phyloP scores from a whole-genome alignment of 2,888 invertebrate species.

The Catocala nupta region DNA sequence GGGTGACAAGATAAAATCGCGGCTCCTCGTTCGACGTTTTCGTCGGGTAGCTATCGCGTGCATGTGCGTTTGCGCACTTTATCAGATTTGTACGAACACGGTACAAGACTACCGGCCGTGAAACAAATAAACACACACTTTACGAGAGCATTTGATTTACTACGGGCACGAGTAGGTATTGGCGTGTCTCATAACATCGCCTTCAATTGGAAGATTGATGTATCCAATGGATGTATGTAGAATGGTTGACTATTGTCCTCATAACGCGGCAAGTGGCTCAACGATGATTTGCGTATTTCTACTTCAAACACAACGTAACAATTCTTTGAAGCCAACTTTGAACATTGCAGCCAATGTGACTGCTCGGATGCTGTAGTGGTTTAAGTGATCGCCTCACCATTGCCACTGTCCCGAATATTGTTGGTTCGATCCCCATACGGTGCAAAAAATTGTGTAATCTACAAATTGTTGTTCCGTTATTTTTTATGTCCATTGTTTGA shows the following conservation, averaged over 20 bases:
- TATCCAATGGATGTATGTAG: background rate
- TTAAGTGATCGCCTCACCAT: too few species aligned
- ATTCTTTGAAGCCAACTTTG: too few species aligned
- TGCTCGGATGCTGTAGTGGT: too few species aligned
- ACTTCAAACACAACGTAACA: too few species aligned
- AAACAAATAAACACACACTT: conserved; percentile 67
- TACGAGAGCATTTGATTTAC: conserved; percentile 60
- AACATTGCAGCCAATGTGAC: too few species aligned
- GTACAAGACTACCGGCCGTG: conserved; percentile 67
- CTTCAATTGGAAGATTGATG: conserved; percentile 13
- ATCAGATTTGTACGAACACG: conserved; percentile 73
- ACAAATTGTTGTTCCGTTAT: too few species aligned
- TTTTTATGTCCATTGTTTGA: too few species aligned
- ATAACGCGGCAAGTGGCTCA: too few species aligned
- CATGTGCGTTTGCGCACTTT: conserved; percentile 56
- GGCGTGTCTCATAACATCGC: conserved; percentile 26
- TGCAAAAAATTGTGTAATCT: too few species aligned
- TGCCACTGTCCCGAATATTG: too few species aligned
- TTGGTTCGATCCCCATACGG: too few species aligned
- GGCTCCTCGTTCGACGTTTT: conserved; percentile 43
- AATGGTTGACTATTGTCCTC: background rate
- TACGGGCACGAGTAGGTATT: conserved; percentile 29
- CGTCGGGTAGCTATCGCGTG: conserved; percentile 66
- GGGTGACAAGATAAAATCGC: conserved; percentile 39
- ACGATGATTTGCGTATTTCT: too few species aligned